Conservation (phyloP, 2,797 vertebrate species). For the Epinephelus malabaricus region DNA sequence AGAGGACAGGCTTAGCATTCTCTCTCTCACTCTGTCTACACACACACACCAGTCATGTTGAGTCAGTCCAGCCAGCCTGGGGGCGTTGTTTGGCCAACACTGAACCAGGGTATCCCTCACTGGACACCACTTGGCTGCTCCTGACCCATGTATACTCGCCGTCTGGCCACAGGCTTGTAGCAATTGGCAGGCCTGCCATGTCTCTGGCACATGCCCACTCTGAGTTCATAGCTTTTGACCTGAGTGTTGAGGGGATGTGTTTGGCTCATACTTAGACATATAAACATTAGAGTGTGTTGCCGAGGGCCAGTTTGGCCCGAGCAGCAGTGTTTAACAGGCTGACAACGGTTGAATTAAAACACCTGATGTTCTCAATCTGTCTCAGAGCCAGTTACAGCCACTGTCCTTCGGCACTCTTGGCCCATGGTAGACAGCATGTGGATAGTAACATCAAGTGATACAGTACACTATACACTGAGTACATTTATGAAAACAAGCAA, state of each 20-base stretch:
- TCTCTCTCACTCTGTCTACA: slow-evolving; percentile 24
- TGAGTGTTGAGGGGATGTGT: slow-evolving; percentile 52
- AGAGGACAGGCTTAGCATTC: slow-evolving; percentile 16
- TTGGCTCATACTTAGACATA: slow-evolving; percentile 65
- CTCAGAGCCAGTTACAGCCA: slow-evolving; percentile 50
- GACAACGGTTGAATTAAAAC: slow-evolving; percentile 71
- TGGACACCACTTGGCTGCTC: slow-evolving; percentile 78
- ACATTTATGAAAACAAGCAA: background rate
- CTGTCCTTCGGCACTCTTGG: slow-evolving; percentile 62
- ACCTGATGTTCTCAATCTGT: slow-evolving; percentile 82
- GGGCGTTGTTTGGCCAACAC: slow-evolving; percentile 83
- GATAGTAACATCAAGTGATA: slow-evolving; percentile 23
- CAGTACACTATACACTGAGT: background rate
- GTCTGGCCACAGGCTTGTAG: slow-evolving; percentile 79
- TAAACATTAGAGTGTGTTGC: slow-evolving; percentile 71
- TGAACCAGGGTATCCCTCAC: slow-evolving; percentile 69
- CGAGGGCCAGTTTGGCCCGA: slow-evolving; percentile 79
- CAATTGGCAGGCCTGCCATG: slow-evolving; percentile 68
- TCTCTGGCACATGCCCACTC: slow-evolving; percentile 68
- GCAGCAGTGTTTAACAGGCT: slow-evolving; percentile 73
- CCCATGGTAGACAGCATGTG: slow-evolving; percentile 27
- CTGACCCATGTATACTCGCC: slow-evolving; percentile 67
- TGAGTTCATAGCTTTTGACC: slow-evolving; percentile 78
- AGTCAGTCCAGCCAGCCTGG: slow-evolving; percentile 80
- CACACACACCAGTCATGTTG: slow-evolving; percentile 42